Percentiles rank a stretch among this genome's conserved stretches.
phyloP scores from a whole-genome alignment of 2,888 invertebrate genomes.

The Sphaerolaimus hirsutus region DNA sequence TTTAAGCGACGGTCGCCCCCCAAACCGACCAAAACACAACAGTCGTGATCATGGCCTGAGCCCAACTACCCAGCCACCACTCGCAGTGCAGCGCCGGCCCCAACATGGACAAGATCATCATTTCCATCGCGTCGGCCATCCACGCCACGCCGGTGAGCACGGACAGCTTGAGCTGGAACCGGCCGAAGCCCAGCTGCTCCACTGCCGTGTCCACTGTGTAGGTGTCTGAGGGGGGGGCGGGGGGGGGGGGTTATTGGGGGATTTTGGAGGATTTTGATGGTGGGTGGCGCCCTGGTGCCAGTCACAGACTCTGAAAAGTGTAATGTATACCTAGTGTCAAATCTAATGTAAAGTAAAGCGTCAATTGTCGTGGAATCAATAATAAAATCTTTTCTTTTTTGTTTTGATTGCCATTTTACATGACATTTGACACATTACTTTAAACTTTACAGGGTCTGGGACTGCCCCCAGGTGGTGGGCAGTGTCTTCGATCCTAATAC shows the following conservation, averaged over 20 bases:
- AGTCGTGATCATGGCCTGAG: conserved; percentile 73
- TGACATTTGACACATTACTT: too few relatives aligned
- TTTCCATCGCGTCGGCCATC: conserved; percentile 95
- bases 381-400: too few relatives aligned
- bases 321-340: neutral
- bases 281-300: too few relatives aligned
- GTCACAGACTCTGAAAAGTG: neutral
- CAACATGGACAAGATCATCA: conserved; percentile 77
- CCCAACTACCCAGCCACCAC: conserved; percentile 69
- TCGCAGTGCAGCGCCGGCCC: conserved; percentile 79
- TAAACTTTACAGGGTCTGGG: too few relatives aligned
- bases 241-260: too few relatives aligned
- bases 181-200: conserved; percentile 32
- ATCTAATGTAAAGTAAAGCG: too few relatives aligned
- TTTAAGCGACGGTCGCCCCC: neutral
- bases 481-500: too few relatives aligned
- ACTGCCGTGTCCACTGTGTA: conserved; percentile 32
- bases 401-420: too few relatives aligned
- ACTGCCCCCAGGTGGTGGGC: too few relatives aligned
- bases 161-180: conserved; percentile 31
- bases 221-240: conserved; percentile 7
- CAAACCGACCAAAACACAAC: conserved; percentile 32
- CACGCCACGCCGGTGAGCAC: conserved; percentile 32
- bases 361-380: too few relatives aligned
- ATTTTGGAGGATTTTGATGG: too few relatives aligned